Percentiles rank a stretch among this genome's conserved stretches.
Evolutionary conservation across 2,888 invertebrate genomes (phyloP).

Genomic region (Sympetrum striolatum): DNA sequence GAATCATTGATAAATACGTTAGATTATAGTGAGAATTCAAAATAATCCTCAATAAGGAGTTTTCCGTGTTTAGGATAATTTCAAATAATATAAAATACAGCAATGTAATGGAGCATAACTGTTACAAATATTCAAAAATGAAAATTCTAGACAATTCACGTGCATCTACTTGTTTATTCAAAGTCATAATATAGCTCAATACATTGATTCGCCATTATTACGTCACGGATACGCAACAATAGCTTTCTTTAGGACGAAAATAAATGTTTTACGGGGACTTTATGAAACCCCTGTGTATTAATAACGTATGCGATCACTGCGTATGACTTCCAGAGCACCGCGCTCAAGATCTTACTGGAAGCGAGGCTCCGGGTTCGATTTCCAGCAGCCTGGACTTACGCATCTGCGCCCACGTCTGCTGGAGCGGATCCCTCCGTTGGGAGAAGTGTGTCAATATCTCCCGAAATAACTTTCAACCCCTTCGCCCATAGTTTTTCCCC

Average conservation of each 20-base stretch:
- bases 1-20: too few relatives aligned
- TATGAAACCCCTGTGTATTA: not conserved
- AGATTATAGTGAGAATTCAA: too few relatives aligned
- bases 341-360: not conserved
- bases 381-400: not conserved
- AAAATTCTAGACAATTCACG: too few relatives aligned
- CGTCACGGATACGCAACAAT: too few relatives aligned
- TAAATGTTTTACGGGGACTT: not conserved
- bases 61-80: too few relatives aligned
- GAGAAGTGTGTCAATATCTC: not conserved
- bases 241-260: not conserved
- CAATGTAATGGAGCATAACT: too few relatives aligned
- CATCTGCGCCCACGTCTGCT: not conserved
- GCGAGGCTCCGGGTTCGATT: not conserved
- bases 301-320: not conserved
- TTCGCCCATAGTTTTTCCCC: not conserved
- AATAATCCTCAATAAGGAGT: too few relatives aligned
- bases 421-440: not conserved
- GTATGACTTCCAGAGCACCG: not conserved
- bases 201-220: too few relatives aligned
- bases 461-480: not conserved
- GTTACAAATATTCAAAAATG: too few relatives aligned
- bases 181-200: too few relatives aligned
- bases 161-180: too few relatives aligned
- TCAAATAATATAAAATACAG: too few relatives aligned